Percentiles rank a stretch among this genome's conserved stretches.
These are phyloP conservation scores for Sebastes schlegelii DNA, from an alignment of 2,113 vertebrate species.

Conservation along the genomic window DNA sequence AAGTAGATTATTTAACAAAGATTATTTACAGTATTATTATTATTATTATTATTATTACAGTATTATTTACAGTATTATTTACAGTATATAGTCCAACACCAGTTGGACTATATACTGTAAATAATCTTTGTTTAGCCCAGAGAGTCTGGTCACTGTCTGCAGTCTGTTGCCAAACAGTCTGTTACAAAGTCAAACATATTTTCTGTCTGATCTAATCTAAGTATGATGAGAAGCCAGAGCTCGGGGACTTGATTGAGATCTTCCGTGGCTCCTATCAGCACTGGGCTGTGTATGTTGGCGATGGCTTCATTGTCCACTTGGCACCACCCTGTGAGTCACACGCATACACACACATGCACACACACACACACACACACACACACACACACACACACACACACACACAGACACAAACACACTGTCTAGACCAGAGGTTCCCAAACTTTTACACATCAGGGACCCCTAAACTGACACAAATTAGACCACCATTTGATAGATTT, in stretches of 20 bases:
- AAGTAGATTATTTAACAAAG: too few relatives aligned
- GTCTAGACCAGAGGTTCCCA: too few relatives aligned
- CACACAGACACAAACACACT: background rate
- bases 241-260: conserved; percentile 90
- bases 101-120: background rate
- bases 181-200: conserved; percentile 11
- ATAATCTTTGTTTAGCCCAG: background rate
- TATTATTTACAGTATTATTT: too few relatives aligned
- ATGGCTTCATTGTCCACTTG: conserved; percentile 88
- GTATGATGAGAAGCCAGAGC: conserved; percentile 81
- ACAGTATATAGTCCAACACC: too few relatives aligned
- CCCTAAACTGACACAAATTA: too few relatives aligned
- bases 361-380: background rate
- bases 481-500: too few relatives aligned
- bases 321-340: conserved; percentile 83
- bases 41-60: too few relatives aligned
- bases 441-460: too few relatives aligned
- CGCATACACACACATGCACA: background rate
- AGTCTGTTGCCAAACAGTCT: conserved; percentile 1
- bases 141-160: background rate
- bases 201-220: conserved; percentile 32
- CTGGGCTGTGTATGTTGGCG: conserved; percentile 90
- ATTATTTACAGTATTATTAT: too few relatives aligned
- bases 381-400: background rate
- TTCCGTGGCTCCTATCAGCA: conserved; percentile 85